Evolutionary conservation across 2,888 invertebrate genomes (phyloP), one percentile per base, ranked within the genome.

Genomic region (Boloria euphrosyne): DNA sequence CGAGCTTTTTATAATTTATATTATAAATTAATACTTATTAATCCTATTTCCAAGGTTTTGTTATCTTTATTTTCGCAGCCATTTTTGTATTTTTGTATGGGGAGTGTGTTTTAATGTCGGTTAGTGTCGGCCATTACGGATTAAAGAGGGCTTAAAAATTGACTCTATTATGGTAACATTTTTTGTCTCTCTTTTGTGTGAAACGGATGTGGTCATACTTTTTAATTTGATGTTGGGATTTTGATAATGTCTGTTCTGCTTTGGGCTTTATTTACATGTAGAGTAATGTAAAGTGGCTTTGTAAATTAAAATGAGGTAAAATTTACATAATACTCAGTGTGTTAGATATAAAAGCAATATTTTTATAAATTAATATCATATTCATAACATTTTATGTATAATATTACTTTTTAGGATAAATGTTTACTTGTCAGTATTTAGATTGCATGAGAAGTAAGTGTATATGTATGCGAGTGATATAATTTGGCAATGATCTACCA

Each of bases 21-120:
- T 2, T 47, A 59, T 46, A 31, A 46, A 52, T 51, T 59, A 51
- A 58, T 58, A 49, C 38, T 52, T 38, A 58, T 50, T 59, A 65
- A 63, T 63, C 50, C 52, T 46, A 46, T 65, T 65, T 27, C 51
- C 51, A 46, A 16, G 22, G 38, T 38, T 63, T 75, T 76, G 75
- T 76, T 72, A 69, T 68, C 65, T 71, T 67, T 68, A 67, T 74
- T 76, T 74, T 74, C 74, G 74, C 74, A 65, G 64, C 73, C 71
- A 69, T 68, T 62, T 64, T 65, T 62, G 55, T 66, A 69, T 68
- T 62, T 64, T 65, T 62, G 55, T 66, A 51, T 74, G 78, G 81
- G 79, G 76, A 75, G 73, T 75, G 49, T 63, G 60, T 67, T 78
- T 78, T 74, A 79, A 80, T 73, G 72, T 74, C 69, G 65, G 71